Evolutionary conservation across 2,113 vertebrate genomes (phyloP).

Genomic region (Chrysemys picta): DNA sequence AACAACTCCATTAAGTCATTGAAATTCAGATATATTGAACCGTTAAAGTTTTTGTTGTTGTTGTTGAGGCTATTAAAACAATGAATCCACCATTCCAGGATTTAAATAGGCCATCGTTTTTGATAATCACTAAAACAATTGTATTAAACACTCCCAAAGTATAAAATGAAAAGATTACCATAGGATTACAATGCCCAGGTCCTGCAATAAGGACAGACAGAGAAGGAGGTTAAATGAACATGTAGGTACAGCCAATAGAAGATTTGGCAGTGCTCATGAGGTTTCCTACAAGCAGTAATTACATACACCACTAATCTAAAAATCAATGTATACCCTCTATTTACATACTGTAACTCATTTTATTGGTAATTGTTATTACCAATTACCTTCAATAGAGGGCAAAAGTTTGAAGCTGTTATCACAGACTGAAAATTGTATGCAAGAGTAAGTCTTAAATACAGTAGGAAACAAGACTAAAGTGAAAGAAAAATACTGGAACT

Average conservation of each 20-base stretch:
- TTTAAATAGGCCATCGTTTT: background rate
- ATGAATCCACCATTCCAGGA: background rate
- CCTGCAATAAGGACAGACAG: background rate
- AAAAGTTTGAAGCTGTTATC: constrained; percentile 73
- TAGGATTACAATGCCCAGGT: background rate
- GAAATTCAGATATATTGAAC: background rate
- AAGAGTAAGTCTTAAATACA: constrained; percentile 49
- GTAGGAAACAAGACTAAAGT: constrained; percentile 34
- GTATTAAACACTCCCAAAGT: constrained; percentile 31
- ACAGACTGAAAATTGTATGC: constrained; percentile 17
- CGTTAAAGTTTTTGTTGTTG: background rate
- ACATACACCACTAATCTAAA: constrained; percentile 58
- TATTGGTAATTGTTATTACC: constrained; percentile 71
- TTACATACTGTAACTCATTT: constrained; percentile 45
- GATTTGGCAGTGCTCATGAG: constrained; percentile 38
- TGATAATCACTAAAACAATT: constrained; percentile 38
- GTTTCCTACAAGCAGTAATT: constrained; percentile 62
- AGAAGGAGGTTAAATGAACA: background rate
- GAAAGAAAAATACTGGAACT: constrained; percentile 48
- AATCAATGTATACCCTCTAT: constrained; percentile 62
- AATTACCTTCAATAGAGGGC: constrained; percentile 76
- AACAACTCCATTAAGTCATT: background rate
- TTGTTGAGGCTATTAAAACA: background rate
- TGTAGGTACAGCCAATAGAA: background rate
- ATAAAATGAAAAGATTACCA: constrained; percentile 26